These are phyloP conservation scores for Spea multiplicata DNA, from an alignment of 2,113 vertebrate species.

Conservation along the genomic window DNA sequence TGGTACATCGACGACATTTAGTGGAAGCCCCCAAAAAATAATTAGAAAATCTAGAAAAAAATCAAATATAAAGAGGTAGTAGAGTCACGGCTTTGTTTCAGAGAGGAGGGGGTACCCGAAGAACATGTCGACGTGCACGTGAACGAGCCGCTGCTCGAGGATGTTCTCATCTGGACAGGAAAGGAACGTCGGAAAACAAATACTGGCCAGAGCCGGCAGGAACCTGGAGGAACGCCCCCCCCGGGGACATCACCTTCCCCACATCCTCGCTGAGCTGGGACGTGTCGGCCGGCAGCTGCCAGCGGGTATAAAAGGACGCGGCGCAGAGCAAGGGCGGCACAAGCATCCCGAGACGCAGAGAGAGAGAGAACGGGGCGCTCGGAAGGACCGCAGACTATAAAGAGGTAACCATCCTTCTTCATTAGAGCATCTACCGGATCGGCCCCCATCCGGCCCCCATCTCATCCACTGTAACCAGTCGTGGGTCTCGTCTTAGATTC, in stretches of 20 bases:
- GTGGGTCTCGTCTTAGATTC: too few relatives aligned
- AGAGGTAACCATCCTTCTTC: slow-evolving; percentile 9
- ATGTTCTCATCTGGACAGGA: neutral
- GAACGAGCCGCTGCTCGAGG: neutral
- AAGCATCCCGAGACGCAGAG: too few relatives aligned
- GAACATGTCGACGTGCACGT: slow-evolving; percentile 30
- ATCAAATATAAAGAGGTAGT: neutral
- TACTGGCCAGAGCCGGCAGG: neutral
- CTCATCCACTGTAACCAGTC: too few relatives aligned
- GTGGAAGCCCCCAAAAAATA: neutral
- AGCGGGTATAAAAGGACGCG: slow-evolving; percentile 21
- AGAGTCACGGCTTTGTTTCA: neutral
- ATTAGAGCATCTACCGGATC: neutral
- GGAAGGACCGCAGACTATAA: neutral
- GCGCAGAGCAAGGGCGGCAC: neutral
- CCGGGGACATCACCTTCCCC: slow-evolving; percentile 11
- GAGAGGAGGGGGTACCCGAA: neutral
- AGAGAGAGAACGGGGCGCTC: neutral
- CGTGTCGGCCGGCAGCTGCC: neutral
- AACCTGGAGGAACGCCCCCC: slow-evolving; percentile 10
- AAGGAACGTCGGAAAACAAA: slow-evolving; percentile 21
- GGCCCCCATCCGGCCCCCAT: too few relatives aligned
- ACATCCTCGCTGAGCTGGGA: slow-evolving; percentile 33
- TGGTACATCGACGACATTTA: neutral
- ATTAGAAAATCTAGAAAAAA: too few relatives aligned